phyloP scores from a whole-genome alignment of 2,113 vertebrate genomes.

The Oreamnos americanus region DNA sequence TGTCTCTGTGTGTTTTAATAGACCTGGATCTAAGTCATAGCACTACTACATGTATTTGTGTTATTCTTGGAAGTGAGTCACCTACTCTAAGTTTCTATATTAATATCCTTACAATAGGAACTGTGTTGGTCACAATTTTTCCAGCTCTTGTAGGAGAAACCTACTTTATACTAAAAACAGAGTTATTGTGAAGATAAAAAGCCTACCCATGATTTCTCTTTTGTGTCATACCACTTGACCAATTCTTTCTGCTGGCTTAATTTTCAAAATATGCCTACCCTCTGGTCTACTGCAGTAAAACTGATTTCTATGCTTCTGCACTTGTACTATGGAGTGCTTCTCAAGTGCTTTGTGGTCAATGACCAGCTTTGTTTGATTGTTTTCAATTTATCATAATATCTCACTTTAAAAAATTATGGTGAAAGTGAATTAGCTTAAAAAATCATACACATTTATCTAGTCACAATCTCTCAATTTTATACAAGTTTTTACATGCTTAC shows the following conservation, averaged over 20 bases:
- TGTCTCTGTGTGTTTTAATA: neutral
- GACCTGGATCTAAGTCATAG: neutral
- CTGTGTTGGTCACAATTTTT: neutral
- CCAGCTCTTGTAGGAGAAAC: neutral
- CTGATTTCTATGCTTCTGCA: neutral
- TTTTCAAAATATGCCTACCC: neutral
- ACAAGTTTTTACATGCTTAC: neutral
- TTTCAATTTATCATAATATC: neutral
- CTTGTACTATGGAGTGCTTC: neutral
- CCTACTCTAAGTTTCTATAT: neutral
- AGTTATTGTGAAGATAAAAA: neutral
- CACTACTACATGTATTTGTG: neutral
- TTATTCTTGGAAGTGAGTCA: neutral
- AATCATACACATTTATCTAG: neutral
- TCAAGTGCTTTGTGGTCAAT: neutral
- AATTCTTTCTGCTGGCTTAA: neutral
- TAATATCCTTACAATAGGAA: neutral
- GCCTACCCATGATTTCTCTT: neutral
- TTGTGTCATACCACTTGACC: neutral
- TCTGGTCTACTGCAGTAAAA: neutral
- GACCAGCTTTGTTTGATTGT: neutral
- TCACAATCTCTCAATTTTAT: neutral
- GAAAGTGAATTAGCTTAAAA: neutral
- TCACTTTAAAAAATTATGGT: neutral
- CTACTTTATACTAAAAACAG: neutral